Conservation (phyloP, 1,140 invertebrate genomes). For the Papilio polyxenes region DNA sequence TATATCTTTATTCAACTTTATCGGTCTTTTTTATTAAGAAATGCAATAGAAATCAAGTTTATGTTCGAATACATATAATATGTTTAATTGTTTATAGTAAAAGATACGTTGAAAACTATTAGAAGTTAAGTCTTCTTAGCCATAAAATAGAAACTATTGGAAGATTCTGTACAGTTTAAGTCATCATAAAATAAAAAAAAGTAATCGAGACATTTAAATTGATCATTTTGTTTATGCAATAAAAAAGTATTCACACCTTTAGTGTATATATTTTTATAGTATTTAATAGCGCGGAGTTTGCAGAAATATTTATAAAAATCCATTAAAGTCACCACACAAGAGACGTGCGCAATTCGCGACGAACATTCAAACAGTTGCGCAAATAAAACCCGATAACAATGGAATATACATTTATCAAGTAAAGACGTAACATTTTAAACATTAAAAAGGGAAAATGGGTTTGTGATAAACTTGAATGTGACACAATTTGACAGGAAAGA, state of each 20-base stretch:
- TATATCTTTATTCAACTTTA: too few relatives aligned
- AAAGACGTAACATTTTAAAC: neutral
- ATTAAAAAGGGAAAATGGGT: too few relatives aligned
- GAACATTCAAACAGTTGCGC: neutral
- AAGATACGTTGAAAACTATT: too few relatives aligned
- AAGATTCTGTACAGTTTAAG: neutral
- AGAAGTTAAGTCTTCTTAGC: too few relatives aligned
- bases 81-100: too few relatives aligned
- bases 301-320: slow-evolving; percentile 10
- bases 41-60: too few relatives aligned
- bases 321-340: neutral
- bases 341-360: slow-evolving; percentile 7
- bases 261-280: neutral
- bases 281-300: slow-evolving; percentile 7
- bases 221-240: slow-evolving; percentile 9
- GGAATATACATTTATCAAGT: neutral
- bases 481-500: too few relatives aligned
- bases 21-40: too few relatives aligned
- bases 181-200: neutral
- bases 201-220: neutral
- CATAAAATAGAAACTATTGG: too few relatives aligned
- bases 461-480: too few relatives aligned
- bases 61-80: too few relatives aligned
- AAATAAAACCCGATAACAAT: neutral
- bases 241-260: neutral